Base-by-base conservation (phyloP, 2,113 vertebrate species). In the Tursiops truncatus region DNA sequence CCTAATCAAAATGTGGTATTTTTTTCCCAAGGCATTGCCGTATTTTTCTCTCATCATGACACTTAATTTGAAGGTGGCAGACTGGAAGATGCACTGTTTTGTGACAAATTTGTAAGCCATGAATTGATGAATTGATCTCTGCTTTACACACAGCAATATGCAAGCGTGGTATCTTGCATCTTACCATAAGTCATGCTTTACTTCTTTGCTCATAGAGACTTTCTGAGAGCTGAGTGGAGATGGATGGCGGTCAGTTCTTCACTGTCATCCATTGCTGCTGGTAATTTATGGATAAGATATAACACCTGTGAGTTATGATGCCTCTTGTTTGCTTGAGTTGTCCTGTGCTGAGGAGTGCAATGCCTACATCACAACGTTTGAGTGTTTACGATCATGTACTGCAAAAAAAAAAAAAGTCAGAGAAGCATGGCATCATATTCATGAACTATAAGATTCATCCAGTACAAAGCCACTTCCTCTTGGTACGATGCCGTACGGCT, bases 41-140 rank as follows among this genome's bases (percentile, higher is more conserved):
- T 97, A 96, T 96, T 96, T 97, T 96, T 96, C 82, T 95, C 62
- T 97, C 92, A 97, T 97, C 95, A 95, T 94, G 96, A 98, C 96
- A 97, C 95, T 96, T 97, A 97, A 98, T 96, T 96, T 96, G 95
- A 95, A 97, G 85, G 96, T 95, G 85, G 96, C 94, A 97, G 96
- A 94, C 95, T 95, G 41, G 77, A 97, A 97, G 89, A 96, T 62
- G 74, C 95, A 97, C 77, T 90, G 83, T 94, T 70, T 80, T 93
- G 71, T 97, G 93, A 97, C 96, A 95, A 92, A 98, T 97, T 20
- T 97, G 95, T 97, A 94, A 93, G 86, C 89, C 82, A 87, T 13
- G 65, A 97, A 97, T 97, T 97, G 98, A 87, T 13, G 65, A 97
- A 97, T 97, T 97, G 98, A 96, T 97, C 96, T 95, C 63, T 96